phyloP scores from a whole-genome alignment of 2,888 invertebrate genomes.

The Pyrgus malvae region DNA sequence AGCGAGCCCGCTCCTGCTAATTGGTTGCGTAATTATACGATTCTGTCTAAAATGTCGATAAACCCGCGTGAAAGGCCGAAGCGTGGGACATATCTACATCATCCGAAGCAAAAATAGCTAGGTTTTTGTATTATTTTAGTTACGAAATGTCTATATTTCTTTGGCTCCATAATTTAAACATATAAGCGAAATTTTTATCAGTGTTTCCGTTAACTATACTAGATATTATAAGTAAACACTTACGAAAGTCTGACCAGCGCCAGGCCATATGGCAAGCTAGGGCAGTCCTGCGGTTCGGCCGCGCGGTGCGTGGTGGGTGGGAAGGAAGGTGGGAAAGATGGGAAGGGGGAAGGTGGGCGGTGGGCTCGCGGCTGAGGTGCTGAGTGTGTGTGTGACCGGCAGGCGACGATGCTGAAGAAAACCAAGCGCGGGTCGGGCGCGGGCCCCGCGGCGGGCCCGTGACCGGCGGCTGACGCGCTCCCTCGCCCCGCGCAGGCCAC shows the following conservation, averaged over 20 bases:
- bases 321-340: background rate
- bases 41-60: slow-evolving; percentile 2
- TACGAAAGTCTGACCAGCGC: no score
- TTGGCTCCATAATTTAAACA: no score
- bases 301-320: slow-evolving; percentile 34
- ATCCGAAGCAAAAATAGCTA: no score
- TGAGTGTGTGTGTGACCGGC: slow-evolving; percentile 64
- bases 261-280: no score
- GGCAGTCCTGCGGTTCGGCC: slow-evolving; percentile 35
- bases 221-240: no score
- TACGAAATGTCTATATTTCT: no score
- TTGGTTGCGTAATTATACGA: slow-evolving; percentile 23
- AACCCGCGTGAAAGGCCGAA: slow-evolving; percentile 24
- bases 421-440: slow-evolving; percentile 95
- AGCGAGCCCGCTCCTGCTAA: slow-evolving; percentile 35
- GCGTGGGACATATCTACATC: slow-evolving; percentile 31
- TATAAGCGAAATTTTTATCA: no score
- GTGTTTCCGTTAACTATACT: no score
- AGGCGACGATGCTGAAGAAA: slow-evolving; percentile 99
- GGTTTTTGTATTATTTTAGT: no score
- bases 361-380: slow-evolving; percentile 6
- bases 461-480: slow-evolving; percentile 49
- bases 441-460: slow-evolving; percentile 85
- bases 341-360: background rate
- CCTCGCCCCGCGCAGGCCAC: slow-evolving; percentile 91